A percentile compares a stretch with the other conserved stretches of the same genome.
phyloP scores from a whole-genome alignment of 2,113 vertebrate species.

The Numenius arquata region DNA sequence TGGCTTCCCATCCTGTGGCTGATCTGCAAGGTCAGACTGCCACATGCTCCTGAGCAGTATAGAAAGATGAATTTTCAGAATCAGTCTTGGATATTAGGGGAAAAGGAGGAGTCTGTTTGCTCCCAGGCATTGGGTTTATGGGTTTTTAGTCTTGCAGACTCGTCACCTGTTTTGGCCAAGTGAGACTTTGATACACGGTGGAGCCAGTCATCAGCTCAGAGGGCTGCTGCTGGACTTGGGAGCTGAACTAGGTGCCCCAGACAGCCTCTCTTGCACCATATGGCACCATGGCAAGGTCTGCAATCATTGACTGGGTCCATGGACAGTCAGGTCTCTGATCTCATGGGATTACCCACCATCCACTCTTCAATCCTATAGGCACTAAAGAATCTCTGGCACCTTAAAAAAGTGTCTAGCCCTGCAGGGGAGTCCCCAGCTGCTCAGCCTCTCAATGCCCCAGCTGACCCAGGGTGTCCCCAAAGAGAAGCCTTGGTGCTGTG shows the following conservation, averaged over 20 bases:
- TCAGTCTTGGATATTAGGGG: neutral
- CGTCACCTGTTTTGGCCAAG: neutral
- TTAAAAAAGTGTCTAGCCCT: neutral
- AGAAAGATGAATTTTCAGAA: neutral
- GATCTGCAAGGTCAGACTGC: neutral
- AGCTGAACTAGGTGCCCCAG: neutral
- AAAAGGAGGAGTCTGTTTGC: neutral
- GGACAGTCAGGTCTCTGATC: neutral
- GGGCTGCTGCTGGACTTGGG: neutral
- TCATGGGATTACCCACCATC: neutral
- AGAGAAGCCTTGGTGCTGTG: neutral
- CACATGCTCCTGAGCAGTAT: accelerated
- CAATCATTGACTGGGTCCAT: neutral
- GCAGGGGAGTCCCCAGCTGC: neutral
- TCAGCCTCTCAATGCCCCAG: neutral
- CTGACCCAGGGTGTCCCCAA: neutral
- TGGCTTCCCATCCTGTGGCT: neutral
- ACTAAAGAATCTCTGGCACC: neutral
- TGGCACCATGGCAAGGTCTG: accelerated
- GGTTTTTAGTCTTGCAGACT: neutral
- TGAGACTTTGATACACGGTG: neutral
- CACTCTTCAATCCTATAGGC: neutral
- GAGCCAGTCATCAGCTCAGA: neutral
- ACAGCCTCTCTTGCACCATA: neutral
- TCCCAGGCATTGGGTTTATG: neutral